Base-by-base conservation (phyloP, 2,888 invertebrate genomes). In the Malacosoma neustria region DNA sequence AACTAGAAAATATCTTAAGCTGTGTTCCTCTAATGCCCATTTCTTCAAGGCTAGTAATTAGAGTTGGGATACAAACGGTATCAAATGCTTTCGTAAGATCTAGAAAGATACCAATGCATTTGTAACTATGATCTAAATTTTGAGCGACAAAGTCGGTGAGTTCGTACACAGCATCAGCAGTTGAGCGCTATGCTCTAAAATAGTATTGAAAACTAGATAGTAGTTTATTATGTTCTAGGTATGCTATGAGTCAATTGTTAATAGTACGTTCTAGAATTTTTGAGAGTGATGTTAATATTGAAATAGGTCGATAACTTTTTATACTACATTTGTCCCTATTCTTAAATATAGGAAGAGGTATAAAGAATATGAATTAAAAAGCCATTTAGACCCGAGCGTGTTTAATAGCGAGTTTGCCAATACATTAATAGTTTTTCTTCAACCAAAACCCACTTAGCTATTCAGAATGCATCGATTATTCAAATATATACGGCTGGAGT, bases 31-130 rank as follows among this genome's bases (percentile, higher is more conserved):
- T 34, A n/a, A 44, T 39, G 9, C 45, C 42, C 13, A 41, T 29
- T 14, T 13, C 12, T 13, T 45, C 40, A 13, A 45, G 33, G 13
- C 38, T 45, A 14, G 29, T 6, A 5, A 42, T 5, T 4, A 45
- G 32, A n/a, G 31, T 29, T 34, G 43, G 15, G 33, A 32, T 36
- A 15, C 49, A 46, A 39, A 41, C 46, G 34, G 42, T 42, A 35
- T 37, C 33, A 32, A 35, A 41, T n/a, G 40, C 35, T 4, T 44
- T 44, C 11, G 11, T 29, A 4, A 39, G 34, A 31, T 41, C 40
- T 3, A 44, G 14, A 29, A 41, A 39, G 5, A 33, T 14, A 7
- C 30, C 34, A 7, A 39, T 5, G 11, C 36, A 41, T 33, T 35
- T 41, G 13, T 39, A 33, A 11, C 34, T 35, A 5, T 30, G 13